Conservation (phyloP, 1,140 invertebrate species). For the Chrysopa pallens region DNA sequence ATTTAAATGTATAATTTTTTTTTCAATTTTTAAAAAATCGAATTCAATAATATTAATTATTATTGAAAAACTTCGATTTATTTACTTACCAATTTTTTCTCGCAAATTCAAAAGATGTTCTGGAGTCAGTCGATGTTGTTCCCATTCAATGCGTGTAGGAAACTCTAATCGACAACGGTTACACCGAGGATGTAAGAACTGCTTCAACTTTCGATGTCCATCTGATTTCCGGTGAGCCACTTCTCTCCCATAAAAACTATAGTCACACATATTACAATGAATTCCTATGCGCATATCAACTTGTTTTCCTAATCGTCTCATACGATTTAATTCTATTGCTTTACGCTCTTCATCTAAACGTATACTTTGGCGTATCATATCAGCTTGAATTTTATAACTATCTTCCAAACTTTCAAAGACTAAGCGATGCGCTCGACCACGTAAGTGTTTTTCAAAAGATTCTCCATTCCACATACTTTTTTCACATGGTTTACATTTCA, state of each 20-base stretch:
- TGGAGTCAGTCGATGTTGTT: conserved; percentile 45
- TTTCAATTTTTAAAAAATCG: too few relatives aligned
- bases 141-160: conserved; percentile 52
- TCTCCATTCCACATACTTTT: conserved; percentile 72
- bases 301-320: conserved; percentile 50
- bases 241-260: conserved; percentile 57
- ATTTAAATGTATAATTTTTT: too few relatives aligned
- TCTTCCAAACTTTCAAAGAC: conserved; percentile 68
- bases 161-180: conserved; percentile 59
- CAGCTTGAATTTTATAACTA: conserved; percentile 60
- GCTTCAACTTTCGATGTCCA: conserved; percentile 63
- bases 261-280: conserved; percentile 65
- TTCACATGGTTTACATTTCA: conserved; percentile 53
- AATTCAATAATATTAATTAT: too few relatives aligned
- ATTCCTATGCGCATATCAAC: conserved; percentile 19
- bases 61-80: too few relatives aligned
- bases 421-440: conserved; percentile 35
- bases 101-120: conserved; percentile 21
- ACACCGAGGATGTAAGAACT: conserved; percentile 64
- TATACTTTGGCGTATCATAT: conserved; percentile 60
- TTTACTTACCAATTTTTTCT: too few relatives aligned
- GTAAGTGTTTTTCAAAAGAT: conserved; percentile 63
- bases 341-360: conserved; percentile 48
- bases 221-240: conserved; percentile 51
- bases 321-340: conserved; percentile 38